These are phyloP conservation scores for Pithys albifrons DNA, from an alignment of 2,113 vertebrate genomes.

Conservation along the genomic window DNA sequence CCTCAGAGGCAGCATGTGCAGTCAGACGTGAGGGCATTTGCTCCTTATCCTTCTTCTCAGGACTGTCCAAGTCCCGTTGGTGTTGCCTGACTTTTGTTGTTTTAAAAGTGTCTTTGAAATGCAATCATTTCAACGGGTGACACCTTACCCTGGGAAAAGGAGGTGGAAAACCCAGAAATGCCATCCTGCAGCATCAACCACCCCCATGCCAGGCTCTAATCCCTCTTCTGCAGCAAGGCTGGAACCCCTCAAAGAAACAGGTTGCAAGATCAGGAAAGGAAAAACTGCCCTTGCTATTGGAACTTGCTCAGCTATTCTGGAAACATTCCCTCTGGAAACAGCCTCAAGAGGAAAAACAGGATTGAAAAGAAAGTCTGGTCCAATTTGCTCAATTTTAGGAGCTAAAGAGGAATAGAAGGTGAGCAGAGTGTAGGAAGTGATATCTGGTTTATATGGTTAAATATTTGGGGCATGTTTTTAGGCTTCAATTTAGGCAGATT, in stretches of 20 bases:
- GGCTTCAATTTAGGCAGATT: neutral
- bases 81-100: neutral
- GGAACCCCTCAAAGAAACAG: neutral
- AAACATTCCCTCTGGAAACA: neutral
- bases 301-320: neutral
- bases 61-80: neutral
- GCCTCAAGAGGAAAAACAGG: neutral
- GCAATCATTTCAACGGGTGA: neutral
- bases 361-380: neutral
- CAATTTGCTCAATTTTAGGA: neutral
- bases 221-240: neutral
- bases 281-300: neutral
- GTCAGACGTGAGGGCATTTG: neutral
- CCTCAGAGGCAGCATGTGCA: neutral
- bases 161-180: neutral
- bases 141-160: neutral
- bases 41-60: neutral
- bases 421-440: accelerated
- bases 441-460: neutral
- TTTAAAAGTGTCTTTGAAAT: neutral
- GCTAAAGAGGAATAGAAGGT: neutral
- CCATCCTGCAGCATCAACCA: neutral
- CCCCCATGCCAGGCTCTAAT: neutral
- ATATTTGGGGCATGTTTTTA: neutral
- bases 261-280: neutral